phyloP scores from a whole-genome alignment of 2,888 invertebrate genomes.

The Nymphalis urticae region DNA sequence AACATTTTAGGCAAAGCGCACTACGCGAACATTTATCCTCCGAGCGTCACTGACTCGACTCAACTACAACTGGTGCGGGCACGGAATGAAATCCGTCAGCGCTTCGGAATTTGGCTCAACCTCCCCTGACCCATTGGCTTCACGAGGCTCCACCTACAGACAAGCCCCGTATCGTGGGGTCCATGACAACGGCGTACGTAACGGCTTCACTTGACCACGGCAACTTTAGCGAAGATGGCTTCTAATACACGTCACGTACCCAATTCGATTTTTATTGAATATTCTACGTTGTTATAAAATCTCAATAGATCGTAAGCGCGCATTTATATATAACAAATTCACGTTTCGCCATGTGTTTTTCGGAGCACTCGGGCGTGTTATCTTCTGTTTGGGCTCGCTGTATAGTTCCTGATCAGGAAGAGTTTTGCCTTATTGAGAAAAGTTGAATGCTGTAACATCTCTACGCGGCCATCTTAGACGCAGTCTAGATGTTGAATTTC shows the following conservation, averaged over 20 bases:
- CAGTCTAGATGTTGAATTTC: neutral
- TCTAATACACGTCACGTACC: constrained; percentile 10
- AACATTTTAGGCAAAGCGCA: constrained; percentile 90
- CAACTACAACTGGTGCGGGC: constrained; percentile 83
- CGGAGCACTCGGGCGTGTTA: constrained; percentile 13
- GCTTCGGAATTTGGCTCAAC: constrained; percentile 81
- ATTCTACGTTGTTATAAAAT: constrained; percentile 7
- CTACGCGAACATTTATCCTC: constrained; percentile 96
- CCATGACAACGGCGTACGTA: constrained; percentile 23
- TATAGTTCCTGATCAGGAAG: constrained; percentile 14
- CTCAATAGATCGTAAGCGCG: constrained; percentile 22
- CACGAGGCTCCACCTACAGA: constrained; percentile 23
- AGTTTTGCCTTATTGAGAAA: constrained; percentile 25
- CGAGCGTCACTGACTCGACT: constrained; percentile 84
- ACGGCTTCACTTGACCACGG: constrained; percentile 15
- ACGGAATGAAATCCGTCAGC: constrained; percentile 82
- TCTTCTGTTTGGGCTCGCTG: constrained; percentile 17
- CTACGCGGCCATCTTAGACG: constrained; percentile 11
- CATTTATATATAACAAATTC: constrained; percentile 22
- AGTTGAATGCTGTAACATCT: constrained; percentile 23
- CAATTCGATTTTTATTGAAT: constrained; percentile 11
- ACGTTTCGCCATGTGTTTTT: constrained; percentile 6
- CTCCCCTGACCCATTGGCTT: constrained; percentile 32
- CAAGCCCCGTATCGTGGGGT: constrained; percentile 27
- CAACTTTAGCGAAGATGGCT: constrained; percentile 13